Evolutionary conservation across 2,888 invertebrate genomes (phyloP).

Genomic region (Endotricha flammealis): DNA sequence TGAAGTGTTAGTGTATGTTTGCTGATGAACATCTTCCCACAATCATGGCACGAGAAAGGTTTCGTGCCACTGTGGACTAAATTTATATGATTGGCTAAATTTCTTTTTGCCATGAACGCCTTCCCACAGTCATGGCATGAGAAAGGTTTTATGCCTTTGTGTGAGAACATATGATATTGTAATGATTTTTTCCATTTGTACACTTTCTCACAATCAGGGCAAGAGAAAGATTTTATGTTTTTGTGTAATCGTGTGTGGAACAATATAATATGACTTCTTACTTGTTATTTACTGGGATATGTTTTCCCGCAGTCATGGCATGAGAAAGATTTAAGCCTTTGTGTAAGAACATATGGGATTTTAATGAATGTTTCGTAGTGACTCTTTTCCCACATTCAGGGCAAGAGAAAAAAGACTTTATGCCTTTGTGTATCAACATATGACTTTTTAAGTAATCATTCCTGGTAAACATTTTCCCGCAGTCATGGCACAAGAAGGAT

Average conservation of each 20-base stretch:
- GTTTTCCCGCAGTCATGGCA: conserved; percentile 65
- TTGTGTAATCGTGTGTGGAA: conserved; percentile 57
- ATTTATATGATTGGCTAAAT: conserved; percentile 59
- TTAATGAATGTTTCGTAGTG: too few species aligned
- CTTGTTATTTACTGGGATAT: conserved; percentile 60
- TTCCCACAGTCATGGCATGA: conserved; percentile 65
- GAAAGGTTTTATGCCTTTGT: conserved; percentile 58
- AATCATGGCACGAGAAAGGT: conserved; percentile 68
- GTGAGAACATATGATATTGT: conserved; percentile 72
- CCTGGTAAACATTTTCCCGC: too few species aligned
- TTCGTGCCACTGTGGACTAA: conserved; percentile 60
- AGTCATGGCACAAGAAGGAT: conserved; percentile 66
- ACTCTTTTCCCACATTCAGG: too few species aligned
- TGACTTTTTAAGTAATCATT: conserved; percentile 58
- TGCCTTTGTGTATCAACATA: conserved; percentile 58
- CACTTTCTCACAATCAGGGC: conserved; percentile 67
- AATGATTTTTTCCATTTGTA: conserved; percentile 63
- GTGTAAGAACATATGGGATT: too few species aligned
- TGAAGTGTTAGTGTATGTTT: conserved; percentile 69
- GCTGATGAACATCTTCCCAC: conserved; percentile 63
- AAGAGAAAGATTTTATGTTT: conserved; percentile 64
- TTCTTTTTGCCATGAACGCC: conserved; percentile 60
- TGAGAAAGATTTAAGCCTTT: conserved; percentile 59
- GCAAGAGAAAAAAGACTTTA: too few species aligned
- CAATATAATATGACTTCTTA: conserved; percentile 59